Base-by-base conservation (phyloP, 2,797 vertebrate species). In the Vireo griseus region DNA sequence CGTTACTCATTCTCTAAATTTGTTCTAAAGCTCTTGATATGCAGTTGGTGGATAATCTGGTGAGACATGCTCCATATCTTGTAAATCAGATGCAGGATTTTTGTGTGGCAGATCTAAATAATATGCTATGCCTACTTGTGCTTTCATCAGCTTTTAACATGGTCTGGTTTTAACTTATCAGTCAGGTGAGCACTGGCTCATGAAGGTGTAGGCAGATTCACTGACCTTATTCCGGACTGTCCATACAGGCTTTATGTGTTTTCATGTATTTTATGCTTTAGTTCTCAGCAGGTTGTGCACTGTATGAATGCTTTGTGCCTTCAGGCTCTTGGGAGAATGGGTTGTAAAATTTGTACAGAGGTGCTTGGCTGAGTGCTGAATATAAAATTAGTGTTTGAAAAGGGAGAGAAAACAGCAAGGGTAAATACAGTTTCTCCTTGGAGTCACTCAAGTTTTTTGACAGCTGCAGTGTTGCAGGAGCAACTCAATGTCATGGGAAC, bases 271-370 rank as follows among this genome's bases (percentile, higher is more conserved):
- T 90, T 81, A 72, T 78, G 42, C 50, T 72, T 79, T 33, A 75
- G n/a, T 80, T 88, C 72, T 90, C 79, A 75, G 72, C 79, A 75
- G 72, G 47, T 48, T 85, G 29, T 54, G 26, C 54, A 15, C 59
- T 52, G 44, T 84, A 39, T 66, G 48, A 96, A 77, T 50, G 79
- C 61, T 65, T 86, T 55, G 29, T 80, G 69, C 79, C 88, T 62
- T 78, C 54, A 57, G 85, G 82, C 33, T 86, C n/a, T 83, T 55
- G 58, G 42, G 50, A 83, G 35, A 91, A 59, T 1, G 2, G 44
- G 58, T 55, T 78, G 51, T 89, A 95, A 94, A 92, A 86, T 84
- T 88, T 77, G 78, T 91, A 39, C 62, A 44, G 71, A 45, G 57
- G 45, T 89, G 57, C 54, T 88, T 67, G 50, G 31, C 51, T 88